Percentiles rank a stretch among this genome's conserved stretches.
Conservation (phyloP, 2,797 vertebrate genomes). For the Argya squamiceps region DNA sequence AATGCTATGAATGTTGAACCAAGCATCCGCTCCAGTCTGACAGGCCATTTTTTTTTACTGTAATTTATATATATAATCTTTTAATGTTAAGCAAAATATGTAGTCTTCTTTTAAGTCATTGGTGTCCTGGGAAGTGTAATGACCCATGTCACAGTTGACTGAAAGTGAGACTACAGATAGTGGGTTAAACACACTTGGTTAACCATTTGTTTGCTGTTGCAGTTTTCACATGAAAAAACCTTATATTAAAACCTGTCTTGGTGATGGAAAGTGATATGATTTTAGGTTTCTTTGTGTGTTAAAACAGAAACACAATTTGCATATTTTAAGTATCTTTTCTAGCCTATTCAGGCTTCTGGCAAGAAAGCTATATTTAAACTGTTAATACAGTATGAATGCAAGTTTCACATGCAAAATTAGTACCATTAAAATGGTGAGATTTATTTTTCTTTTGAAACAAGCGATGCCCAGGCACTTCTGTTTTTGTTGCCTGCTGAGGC, state of each 20-base stretch:
- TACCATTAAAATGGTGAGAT: conserved; percentile 49
- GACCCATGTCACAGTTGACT: conserved; percentile 65
- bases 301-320: conserved; percentile 79
- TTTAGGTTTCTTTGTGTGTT: conserved; percentile 74
- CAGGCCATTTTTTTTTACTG: background rate
- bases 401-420: conserved; percentile 68
- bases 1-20: background rate
- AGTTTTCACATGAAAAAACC: conserved; percentile 75
- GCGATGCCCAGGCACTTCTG: conserved; percentile 20
- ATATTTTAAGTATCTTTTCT: conserved; percentile 75
- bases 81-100: conserved; percentile 52
- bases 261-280: conserved; percentile 79
- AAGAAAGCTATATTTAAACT: conserved; percentile 74
- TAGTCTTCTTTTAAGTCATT: conserved; percentile 63
- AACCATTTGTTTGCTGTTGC: conserved; percentile 77
- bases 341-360: conserved; percentile 72
- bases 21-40: background rate
- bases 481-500: conserved; percentile 24
- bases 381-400: conserved; percentile 68
- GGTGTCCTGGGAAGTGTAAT: conserved; percentile 65
- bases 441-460: conserved; percentile 66
- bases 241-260: conserved; percentile 72
- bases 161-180: conserved; percentile 68
- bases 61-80: conserved; percentile 31
- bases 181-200: conserved; percentile 69